Evolutionary conservation across 53 echinoderm and acorn worm genomes (phyloP).

Genomic region (Holothuria scabra): DNA sequence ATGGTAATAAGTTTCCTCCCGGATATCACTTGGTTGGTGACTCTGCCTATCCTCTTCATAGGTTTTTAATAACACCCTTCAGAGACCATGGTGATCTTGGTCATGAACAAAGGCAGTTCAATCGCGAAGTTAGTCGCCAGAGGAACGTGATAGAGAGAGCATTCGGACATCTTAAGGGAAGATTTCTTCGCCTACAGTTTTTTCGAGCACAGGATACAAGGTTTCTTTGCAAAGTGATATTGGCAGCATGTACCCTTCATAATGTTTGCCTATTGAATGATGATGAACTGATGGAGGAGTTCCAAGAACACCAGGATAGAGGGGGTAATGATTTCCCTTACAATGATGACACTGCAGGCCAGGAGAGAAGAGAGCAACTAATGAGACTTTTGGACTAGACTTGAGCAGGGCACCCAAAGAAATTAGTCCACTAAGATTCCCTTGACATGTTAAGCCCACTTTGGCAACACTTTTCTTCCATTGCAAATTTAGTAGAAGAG

Average conservation of each 20-base stretch:
- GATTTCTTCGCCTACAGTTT: slow-evolving; percentile 46
- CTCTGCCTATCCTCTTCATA: slow-evolving; percentile 42
- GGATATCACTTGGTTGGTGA: no score
- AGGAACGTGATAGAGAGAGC: slow-evolving; percentile 16
- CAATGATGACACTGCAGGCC: slow-evolving; percentile 19
- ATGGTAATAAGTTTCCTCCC: no score
- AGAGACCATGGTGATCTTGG: slow-evolving; percentile 46
- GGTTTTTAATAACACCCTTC: slow-evolving; percentile 39
- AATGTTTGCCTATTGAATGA: no score
- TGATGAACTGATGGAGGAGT: no score
- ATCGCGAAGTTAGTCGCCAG: slow-evolving; percentile 43
- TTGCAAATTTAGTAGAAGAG: neutral
- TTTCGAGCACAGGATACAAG: no score
- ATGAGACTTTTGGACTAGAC: neutral
- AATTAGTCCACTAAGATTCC: no score
- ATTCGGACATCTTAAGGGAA: neutral
- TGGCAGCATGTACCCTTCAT: no score
- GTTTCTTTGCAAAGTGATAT: no score
- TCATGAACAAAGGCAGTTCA: slow-evolving; percentile 31
- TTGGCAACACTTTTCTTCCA: neutral
- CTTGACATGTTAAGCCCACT: no score
- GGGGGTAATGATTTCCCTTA: slow-evolving; percentile 11
- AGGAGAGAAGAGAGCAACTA: slow-evolving; percentile 18
- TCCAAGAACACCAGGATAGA: slow-evolving; percentile 11
- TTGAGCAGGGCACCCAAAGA: neutral